Conservation (phyloP, 2,888 invertebrate species). For the Aspidiotus destructor region DNA sequence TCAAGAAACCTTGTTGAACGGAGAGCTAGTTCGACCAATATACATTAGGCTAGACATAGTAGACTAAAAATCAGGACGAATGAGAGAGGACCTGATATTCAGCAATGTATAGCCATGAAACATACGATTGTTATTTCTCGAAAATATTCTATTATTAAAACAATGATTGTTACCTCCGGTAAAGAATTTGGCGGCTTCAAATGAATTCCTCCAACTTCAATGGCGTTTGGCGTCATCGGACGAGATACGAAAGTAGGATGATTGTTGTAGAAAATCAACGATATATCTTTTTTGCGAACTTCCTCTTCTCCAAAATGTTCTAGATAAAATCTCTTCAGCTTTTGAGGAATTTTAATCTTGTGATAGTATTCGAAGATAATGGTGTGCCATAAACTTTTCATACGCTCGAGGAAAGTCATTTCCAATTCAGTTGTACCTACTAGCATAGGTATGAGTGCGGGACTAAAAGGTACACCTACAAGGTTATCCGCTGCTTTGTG, state of each 20-base stretch:
- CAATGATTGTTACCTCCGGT: slow-evolving; percentile 11
- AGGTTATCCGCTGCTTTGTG: not conserved
- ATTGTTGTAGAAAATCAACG: slow-evolving; percentile 12
- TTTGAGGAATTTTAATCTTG: not conserved
- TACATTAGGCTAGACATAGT: too few relatives aligned
- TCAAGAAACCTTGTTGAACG: too few relatives aligned
- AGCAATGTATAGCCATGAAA: too few relatives aligned
- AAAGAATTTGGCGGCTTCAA: slow-evolving; percentile 1
- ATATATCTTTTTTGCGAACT: not conserved
- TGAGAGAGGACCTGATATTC: too few relatives aligned
- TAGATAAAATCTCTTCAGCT: slow-evolving; percentile 4
- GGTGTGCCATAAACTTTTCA: not conserved
- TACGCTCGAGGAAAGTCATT: not conserved
- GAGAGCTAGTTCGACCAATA: too few relatives aligned
- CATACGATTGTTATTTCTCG: too few relatives aligned
- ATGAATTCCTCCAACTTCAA: slow-evolving; percentile 19
- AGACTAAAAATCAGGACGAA: too few relatives aligned
- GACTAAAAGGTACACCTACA: not conserved
- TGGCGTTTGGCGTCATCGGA: slow-evolving; percentile 7
- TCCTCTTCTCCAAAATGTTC: not conserved
- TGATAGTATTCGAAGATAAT: not conserved
- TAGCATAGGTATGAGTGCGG: not conserved
- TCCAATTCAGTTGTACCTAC: too few relatives aligned
- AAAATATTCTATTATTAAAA: not conserved
- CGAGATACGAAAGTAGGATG: slow-evolving; percentile 12